Evolutionary conservation across 2,888 invertebrate genomes (phyloP).

Genomic region (Coenonympha arcania): DNA sequence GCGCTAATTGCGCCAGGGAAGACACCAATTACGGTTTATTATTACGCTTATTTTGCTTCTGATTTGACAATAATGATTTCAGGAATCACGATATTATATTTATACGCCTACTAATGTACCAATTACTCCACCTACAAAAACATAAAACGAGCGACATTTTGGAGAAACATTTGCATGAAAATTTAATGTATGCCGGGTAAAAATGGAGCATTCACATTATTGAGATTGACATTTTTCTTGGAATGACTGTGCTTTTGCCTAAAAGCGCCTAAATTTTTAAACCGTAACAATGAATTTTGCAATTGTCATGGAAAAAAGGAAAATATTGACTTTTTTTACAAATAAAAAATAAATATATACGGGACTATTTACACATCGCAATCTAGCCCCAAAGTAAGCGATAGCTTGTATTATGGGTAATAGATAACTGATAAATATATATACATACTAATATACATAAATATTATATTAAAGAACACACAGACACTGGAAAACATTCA

Average conservation of each 20-base stretch:
- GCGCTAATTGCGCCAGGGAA: too few relatives aligned
- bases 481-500: too few relatives aligned
- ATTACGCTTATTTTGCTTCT: too few relatives aligned
- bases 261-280: constrained; percentile 3
- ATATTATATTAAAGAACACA: too few relatives aligned
- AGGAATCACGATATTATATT: neutral
- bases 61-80: neutral
- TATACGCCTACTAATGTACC: neutral
- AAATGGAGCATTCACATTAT: neutral
- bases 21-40: too few relatives aligned
- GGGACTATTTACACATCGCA: too few relatives aligned
- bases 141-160: neutral
- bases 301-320: neutral
- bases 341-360: too few relatives aligned
- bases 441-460: too few relatives aligned
- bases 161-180: constrained; percentile 4
- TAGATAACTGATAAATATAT: too few relatives aligned
- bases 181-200: constrained; percentile 7
- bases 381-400: too few relatives aligned
- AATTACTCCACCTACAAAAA: neutral
- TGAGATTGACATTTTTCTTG: neutral
- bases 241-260: neutral
- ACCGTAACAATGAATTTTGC: neutral
- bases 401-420: too few relatives aligned
- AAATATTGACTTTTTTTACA: neutral